Base-by-base conservation (phyloP, 2,888 invertebrate genomes). In the Acleris literana region DNA sequence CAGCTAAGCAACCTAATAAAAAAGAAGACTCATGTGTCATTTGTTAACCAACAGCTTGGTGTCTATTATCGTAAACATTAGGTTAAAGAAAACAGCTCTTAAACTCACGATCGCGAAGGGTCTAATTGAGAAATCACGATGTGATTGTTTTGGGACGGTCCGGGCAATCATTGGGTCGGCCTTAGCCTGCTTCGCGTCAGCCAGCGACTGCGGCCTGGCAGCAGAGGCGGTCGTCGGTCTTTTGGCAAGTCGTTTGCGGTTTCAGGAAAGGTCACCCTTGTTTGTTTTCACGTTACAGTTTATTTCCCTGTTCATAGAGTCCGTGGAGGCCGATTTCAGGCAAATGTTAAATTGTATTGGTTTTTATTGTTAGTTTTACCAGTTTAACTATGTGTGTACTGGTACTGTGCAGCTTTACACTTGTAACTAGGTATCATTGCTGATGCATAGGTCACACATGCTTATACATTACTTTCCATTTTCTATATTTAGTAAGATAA, bases 71-170 rank as follows among this genome's bases (percentile, higher is more conserved):
- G 22, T 55, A 60, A 63, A 57, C 64, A 63, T 59, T 13, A 69
- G 70, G 72, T 73, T 73, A 74, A 69, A 72, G 69, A 73, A 73
- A 73, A 76, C 72, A 71, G 67, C 67, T 69, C 68, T 70, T 67
- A 67, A 74, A 73, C 70, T 70, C 74, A 74, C 70, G 74, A 78
- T 77, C 74, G 72, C 73, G 69, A 76, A 78, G 79, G 77, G 73
- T 81, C 84, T 89, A 88, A 89, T 88, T 85, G 81, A 76, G 77
- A 73, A 77, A 75, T 81, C 88, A 88, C 88, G 86, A 75, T 70
- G 81, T 80, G 80, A 86, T 85, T 89, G 86, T 86, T 87, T 85
- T 81, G 80, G 83, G 77, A 74, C 75, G 81, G 39, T 39, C 13
- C 39, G 77, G 72, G 76, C 83, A 85, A 88, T 88, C 81, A 80